Evolutionary conservation across 2,113 vertebrate genomes (phyloP).

Genomic region (Poecilia latipinna): DNA sequence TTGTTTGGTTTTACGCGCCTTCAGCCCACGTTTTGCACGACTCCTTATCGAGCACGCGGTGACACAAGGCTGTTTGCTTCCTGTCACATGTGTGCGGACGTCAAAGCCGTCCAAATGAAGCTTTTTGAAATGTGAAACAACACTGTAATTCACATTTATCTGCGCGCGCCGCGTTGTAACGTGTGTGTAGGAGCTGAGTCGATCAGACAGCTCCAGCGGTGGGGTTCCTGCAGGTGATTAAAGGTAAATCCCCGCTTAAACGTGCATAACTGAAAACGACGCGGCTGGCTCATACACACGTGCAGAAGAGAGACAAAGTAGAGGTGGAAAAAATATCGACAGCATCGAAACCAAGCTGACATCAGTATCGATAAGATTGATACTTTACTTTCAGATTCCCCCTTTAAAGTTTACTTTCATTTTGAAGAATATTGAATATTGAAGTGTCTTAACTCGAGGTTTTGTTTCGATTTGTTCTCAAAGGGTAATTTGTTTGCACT

Average conservation of each 20-base stretch:
- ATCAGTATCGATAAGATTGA: too few relatives aligned
- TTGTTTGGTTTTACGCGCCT: constrained; percentile 32
- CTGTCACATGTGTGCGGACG: constrained; percentile 10
- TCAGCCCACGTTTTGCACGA: constrained; percentile 41
- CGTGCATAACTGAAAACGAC: constrained; percentile 35
- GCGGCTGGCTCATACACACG: constrained; percentile 7
- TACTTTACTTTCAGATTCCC: too few relatives aligned
- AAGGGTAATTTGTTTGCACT: too few relatives aligned
- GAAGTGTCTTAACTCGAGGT: too few relatives aligned
- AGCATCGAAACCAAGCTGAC: too few relatives aligned
- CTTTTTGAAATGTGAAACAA: constrained; percentile 14
- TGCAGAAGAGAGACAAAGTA: background rate
- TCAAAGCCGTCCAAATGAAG: background rate
- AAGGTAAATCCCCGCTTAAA: constrained; percentile 64
- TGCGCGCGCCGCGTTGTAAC: background rate
- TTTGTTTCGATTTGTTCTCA: too few relatives aligned
- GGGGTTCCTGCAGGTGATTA: constrained; percentile 56
- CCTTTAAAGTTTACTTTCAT: too few relatives aligned
- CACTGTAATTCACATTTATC: background rate
- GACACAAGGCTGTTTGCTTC: constrained; percentile 52
- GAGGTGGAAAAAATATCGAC: too few relatives aligned
- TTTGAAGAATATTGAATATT: too few relatives aligned
- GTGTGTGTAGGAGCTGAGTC: background rate
- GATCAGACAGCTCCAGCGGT: constrained; percentile 36
- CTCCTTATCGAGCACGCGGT: constrained; percentile 5